Evolutionary conservation across 2,888 invertebrate genomes (phyloP).

Genomic region (Nemotelus pantherinus): DNA sequence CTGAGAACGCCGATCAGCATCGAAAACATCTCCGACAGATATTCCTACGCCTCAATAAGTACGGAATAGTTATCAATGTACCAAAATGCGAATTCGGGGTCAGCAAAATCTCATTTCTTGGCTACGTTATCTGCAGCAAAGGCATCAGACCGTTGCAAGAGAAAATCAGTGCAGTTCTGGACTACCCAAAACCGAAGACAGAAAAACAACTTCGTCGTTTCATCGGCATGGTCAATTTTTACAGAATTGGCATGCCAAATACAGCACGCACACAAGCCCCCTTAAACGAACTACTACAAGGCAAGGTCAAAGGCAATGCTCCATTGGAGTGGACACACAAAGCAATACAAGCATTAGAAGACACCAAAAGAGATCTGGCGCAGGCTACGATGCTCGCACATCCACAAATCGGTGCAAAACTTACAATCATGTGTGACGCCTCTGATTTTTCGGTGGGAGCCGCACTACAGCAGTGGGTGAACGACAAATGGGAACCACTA

Average conservation of each 20-base stretch:
- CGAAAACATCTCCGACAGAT: slow-evolving; percentile 51
- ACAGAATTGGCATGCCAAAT: neutral
- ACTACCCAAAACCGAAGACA: slow-evolving; percentile 40
- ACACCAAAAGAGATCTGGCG: neutral
- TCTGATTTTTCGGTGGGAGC: slow-evolving; percentile 54
- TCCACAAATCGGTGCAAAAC: neutral
- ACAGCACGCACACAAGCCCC: neutral
- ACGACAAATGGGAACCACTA: slow-evolving; percentile 52
- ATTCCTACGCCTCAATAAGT: slow-evolving; percentile 51
- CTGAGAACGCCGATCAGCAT: slow-evolving; percentile 51
- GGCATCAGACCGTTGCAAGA: slow-evolving; percentile 36
- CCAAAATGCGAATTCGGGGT: slow-evolving; percentile 51
- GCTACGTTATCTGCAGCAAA: slow-evolving; percentile 3
- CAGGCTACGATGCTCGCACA: slow-evolving; percentile 41
- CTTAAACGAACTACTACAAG: neutral
- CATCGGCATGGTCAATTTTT: slow-evolving; percentile 70
- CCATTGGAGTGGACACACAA: neutral
- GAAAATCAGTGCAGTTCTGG: slow-evolving; percentile 31
- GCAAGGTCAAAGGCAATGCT: neutral
- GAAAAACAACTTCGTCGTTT: slow-evolving; percentile 38
- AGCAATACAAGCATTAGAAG: neutral
- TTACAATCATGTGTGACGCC: slow-evolving; percentile 46
- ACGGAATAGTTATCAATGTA: slow-evolving; percentile 51
- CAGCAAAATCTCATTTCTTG: slow-evolving; percentile 31
- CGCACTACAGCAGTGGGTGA: slow-evolving; percentile 52